These are phyloP conservation scores for Diglossa cyanea DNA, from an alignment of 2,797 vertebrate genomes.

Conservation along the genomic window DNA sequence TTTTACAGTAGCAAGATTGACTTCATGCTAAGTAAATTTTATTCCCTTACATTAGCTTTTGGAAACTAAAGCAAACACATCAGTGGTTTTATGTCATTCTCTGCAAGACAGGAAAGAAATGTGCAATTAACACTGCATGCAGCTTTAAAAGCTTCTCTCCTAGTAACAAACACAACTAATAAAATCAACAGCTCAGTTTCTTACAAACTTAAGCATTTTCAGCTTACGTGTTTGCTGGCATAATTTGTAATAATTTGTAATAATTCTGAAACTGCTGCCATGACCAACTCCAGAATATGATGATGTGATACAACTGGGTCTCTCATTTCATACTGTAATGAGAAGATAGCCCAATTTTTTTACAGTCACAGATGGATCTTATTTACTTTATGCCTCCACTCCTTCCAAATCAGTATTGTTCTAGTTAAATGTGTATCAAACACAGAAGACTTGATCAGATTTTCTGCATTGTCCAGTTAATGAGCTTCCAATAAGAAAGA, in stretches of 20 bases:
- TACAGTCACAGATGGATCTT: neutral
- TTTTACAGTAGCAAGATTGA: constrained; percentile 16
- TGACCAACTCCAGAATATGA: neutral
- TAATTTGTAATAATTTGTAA: constrained; percentile 36
- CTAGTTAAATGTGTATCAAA: neutral
- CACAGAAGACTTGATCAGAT: neutral
- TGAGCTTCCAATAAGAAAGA: neutral
- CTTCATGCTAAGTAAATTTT: constrained; percentile 73
- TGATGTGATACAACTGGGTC: neutral
- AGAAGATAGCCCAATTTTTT: neutral
- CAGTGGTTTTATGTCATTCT: constrained; percentile 73
- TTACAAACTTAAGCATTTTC: constrained; percentile 13
- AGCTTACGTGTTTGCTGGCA: neutral
- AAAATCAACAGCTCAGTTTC: constrained; percentile 34
- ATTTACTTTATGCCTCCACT: neutral
- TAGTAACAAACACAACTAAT: constrained; percentile 50
- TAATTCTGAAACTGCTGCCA: neutral
- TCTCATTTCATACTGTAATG: neutral
- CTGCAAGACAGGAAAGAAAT: constrained; percentile 64
- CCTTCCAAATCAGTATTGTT: neutral
- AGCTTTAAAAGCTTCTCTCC: constrained; percentile 57
- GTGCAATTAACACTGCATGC: constrained; percentile 55
- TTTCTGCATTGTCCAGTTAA: neutral
- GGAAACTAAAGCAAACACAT: constrained; percentile 70
- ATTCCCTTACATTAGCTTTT: constrained; percentile 70